phyloP scores from a whole-genome alignment of 2,113 vertebrate species.

The Oophaga pumilio region DNA sequence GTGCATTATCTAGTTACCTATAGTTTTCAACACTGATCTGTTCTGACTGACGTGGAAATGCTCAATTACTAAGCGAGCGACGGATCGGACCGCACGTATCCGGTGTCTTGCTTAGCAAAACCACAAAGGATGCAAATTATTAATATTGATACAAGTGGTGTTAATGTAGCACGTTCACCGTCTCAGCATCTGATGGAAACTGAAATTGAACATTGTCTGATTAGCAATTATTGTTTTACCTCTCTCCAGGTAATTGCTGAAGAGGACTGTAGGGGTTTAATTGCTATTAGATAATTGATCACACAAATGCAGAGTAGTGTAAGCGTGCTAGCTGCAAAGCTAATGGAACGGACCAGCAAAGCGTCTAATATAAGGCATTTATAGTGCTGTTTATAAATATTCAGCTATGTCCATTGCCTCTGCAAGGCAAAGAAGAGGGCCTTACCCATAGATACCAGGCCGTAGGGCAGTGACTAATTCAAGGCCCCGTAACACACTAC shows the following conservation, averaged over 20 bases:
- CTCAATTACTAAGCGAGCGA: not conserved
- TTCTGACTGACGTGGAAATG: not conserved
- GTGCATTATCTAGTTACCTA: not conserved
- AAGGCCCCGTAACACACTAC: too few relatives aligned
- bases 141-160: constrained; percentile 28
- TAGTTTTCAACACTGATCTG: too few relatives aligned
- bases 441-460: not conserved
- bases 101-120: constrained; percentile 13
- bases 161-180: constrained; percentile 10
- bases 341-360: not conserved
- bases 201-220: constrained; percentile 28
- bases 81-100: not conserved
- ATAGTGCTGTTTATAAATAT: not conserved
- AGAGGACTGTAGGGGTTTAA: constrained; percentile 36
- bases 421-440: not conserved
- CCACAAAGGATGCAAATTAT: constrained; percentile 16
- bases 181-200: constrained; percentile 8
- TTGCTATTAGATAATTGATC: constrained; percentile 36
- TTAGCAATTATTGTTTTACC: constrained; percentile 46
- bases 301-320: not conserved
- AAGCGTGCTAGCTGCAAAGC: not conserved
- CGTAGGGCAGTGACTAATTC: not conserved
- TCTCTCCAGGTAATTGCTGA: constrained; percentile 35
- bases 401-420: not conserved
- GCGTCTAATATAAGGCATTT: not conserved